Evolutionary conservation across 2,888 invertebrate species (phyloP).

Genomic region (Cosmopolites sordidus): DNA sequence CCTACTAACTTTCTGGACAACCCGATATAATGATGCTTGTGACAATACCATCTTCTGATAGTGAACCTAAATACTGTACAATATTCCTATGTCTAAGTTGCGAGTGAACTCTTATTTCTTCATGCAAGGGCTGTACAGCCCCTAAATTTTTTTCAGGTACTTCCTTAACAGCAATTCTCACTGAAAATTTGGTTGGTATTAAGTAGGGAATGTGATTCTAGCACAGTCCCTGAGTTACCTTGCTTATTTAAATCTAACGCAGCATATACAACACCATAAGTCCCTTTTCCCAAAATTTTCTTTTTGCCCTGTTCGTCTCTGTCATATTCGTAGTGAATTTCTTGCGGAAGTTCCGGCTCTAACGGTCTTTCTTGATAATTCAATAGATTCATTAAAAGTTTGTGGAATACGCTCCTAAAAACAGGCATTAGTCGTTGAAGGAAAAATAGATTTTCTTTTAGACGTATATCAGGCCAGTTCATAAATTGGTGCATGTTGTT

Average conservation of each 20-base stretch:
- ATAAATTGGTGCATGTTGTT: too few species aligned
- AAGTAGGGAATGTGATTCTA: too few species aligned
- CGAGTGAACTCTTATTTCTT: slow-evolving; percentile 96
- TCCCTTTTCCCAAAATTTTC: slow-evolving; percentile 87
- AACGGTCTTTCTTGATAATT: slow-evolving; percentile 75
- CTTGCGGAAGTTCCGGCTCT: slow-evolving; percentile 41
- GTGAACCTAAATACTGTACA: slow-evolving; percentile 76
- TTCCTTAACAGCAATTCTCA: slow-evolving; percentile 95
- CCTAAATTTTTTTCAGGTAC: slow-evolving; percentile 94
- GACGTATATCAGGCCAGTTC: too few species aligned
- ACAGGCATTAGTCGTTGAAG: too few species aligned
- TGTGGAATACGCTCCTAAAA: slow-evolving; percentile 82
- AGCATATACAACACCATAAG: slow-evolving; percentile 93
- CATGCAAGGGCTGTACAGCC: slow-evolving; percentile 95
- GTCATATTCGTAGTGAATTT: slow-evolving; percentile 85
- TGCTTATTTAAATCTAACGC: slow-evolving; percentile 88
- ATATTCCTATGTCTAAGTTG: slow-evolving; percentile 94
- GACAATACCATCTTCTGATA: slow-evolving; percentile 68
- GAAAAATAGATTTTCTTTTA: too few species aligned
- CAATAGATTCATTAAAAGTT: slow-evolving; percentile 77
- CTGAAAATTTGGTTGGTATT: too few species aligned
- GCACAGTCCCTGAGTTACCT: too few species aligned
- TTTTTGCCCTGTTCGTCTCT: slow-evolving; percentile 83
- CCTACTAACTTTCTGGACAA: too few species aligned
- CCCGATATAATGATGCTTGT: background rate